Evolutionary conservation across 2,113 vertebrate species (phyloP), one percentile per base, ranked within the genome.

Genomic region (Monopterus albus): DNA sequence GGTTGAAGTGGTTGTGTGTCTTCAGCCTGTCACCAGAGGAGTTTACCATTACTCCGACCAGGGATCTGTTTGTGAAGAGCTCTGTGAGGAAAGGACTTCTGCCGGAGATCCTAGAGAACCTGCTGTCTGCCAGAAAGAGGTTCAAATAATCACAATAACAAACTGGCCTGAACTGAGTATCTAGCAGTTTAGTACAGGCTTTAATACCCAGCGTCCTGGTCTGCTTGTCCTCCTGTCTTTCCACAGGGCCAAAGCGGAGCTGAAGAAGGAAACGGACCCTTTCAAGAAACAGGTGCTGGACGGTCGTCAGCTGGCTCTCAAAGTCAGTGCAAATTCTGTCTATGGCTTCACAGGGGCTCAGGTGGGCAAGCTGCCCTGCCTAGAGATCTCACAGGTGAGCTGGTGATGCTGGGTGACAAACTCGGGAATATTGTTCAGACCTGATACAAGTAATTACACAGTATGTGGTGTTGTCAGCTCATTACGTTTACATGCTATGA

Each of bases 271-370:
- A 87, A 97, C 94, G 0, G 96, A 98, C 65, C 95, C 95, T 6
- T 93, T 97, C 53, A 95, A 95, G 62, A 94, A 95, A 61, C 95
- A 97, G 82, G 96, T 98, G 51, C 78, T 98, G 79, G 96, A 98
- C 0, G 96, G 96, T 5, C 93, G 96, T 52, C 96, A 98, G 83
- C 83, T 96, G 57, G 96, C 96, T 0, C 92, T 98, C 2, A 98
- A 98, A 90, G 93, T 97, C 81, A 97, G 96, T 1, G 96, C 96
- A 6, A 98, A 98, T 89, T 98, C 96, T 0, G 96, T 98, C 11
- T 98, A 98, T 0, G 96, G 96, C 57, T 98, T 98, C 89, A 97
- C 96, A 0, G 96, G 96, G 0, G 96, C 96, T 26, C 96, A 98
- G 81, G 95, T 96, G 78, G 96, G 96, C 79, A 96, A 95, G 72